phyloP scores from a whole-genome alignment of 2,797 vertebrate genomes.

The Chromobotia macracanthus region DNA sequence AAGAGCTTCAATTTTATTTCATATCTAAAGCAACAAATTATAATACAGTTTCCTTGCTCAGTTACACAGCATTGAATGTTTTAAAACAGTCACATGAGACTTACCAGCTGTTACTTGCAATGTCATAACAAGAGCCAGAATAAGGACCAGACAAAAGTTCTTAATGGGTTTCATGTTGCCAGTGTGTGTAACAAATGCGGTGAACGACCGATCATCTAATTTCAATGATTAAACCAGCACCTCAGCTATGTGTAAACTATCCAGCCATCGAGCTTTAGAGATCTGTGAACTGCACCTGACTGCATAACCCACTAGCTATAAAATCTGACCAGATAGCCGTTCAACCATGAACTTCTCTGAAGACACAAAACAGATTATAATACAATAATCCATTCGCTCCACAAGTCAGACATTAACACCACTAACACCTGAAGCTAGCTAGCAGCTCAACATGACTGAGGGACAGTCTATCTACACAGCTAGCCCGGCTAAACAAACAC shows the following conservation, averaged over 20 bases:
- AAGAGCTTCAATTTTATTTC: not conserved
- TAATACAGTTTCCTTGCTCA: not conserved
- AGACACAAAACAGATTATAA: not conserved
- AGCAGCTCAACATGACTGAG: conserved; percentile 31
- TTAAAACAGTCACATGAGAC: conserved; percentile 47
- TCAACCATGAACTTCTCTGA: conserved; percentile 15
- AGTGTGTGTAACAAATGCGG: conserved; percentile 48
- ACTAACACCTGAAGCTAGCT: not conserved
- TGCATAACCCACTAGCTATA: conserved; percentile 24
- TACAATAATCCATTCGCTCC: conserved; percentile 15
- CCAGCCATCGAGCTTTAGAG: conserved; percentile 15
- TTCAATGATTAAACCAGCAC: conserved; percentile 53
- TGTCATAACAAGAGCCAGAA: conserved; percentile 65
- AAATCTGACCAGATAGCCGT: not conserved
- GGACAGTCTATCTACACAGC: conserved; percentile 26
- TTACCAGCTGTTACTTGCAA: conserved; percentile 72
- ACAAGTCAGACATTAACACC: not conserved
- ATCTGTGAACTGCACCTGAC: conserved; percentile 38
- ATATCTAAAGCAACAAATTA: not conserved
- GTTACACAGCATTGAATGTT: not conserved
- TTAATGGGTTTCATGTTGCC: conserved; percentile 58
- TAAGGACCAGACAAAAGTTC: conserved; percentile 59
- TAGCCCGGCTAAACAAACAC: conserved; percentile 43
- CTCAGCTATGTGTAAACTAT: conserved; percentile 62
- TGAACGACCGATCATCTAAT: conserved; percentile 66